A percentile compares a stretch with the other conserved stretches of the same genome.
Conservation (phyloP, 2,888 invertebrate genomes). For the Pristionchus mayeri region DNA sequence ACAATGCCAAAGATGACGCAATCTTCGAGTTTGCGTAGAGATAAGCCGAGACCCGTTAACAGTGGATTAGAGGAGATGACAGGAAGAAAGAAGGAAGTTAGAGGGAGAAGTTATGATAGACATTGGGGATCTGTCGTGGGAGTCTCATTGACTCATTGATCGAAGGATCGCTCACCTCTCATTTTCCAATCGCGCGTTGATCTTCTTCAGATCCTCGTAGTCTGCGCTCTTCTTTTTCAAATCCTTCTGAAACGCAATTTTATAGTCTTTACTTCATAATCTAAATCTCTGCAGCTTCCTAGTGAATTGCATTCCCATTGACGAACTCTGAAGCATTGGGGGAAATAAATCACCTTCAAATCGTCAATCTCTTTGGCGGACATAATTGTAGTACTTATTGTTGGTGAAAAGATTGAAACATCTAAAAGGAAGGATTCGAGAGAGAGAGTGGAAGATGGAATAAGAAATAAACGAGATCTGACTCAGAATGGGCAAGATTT, state of each 20-base stretch:
- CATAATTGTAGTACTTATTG: conserved; percentile 22
- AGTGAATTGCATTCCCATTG: background rate
- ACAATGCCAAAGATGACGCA: conserved; percentile 25
- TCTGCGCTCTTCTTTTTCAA: conserved; percentile 29
- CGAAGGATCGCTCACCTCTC: conserved; percentile 13
- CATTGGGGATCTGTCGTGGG: conserved; percentile 2
- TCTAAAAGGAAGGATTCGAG: conserved; percentile 41
- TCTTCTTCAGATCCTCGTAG: conserved; percentile 46
- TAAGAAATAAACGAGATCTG: conserved; percentile 18
- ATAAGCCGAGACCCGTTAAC: conserved; percentile 35
- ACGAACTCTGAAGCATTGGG: too few species aligned
- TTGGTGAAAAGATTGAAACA: conserved; percentile 8
- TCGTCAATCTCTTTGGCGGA: conserved; percentile 36
- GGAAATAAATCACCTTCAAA: conserved; percentile 30
- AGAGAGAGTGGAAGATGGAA: background rate
- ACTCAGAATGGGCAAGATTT: conserved; percentile 12
- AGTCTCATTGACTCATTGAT: background rate
- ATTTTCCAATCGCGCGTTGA: conserved; percentile 11
- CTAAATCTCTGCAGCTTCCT: background rate
- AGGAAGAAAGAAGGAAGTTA: conserved; percentile 32
- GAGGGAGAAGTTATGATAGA: background rate
- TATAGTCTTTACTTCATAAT: background rate
- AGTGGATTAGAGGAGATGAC: conserved; percentile 21
- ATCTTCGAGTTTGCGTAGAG: conserved; percentile 1
- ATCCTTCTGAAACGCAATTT: conserved; percentile 36